A percentile compares a stretch with the other conserved stretches of the same genome.
phyloP scores from a whole-genome alignment of 2,113 vertebrate species.

The Elachura formosa region DNA sequence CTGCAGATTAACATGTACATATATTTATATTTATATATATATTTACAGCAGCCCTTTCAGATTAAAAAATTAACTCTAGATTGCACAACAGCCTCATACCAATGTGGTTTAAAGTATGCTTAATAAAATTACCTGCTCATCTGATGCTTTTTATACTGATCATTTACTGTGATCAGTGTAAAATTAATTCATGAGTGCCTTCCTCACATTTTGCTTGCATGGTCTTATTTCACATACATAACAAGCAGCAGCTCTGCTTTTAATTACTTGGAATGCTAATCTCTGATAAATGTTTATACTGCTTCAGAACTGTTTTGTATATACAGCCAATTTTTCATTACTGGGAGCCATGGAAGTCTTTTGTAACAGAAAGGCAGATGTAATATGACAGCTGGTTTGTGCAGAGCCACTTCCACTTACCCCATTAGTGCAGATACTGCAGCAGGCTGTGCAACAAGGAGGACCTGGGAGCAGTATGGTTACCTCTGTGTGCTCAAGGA shows the following conservation, averaged over 20 bases:
- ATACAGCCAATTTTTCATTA: background rate
- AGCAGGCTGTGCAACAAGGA: background rate
- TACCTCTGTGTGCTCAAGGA: rapidly evolving
- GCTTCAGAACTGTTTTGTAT: background rate
- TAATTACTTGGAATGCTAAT: constrained; percentile 11
- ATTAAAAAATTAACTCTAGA: background rate
- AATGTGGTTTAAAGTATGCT: background rate
- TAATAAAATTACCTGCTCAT: background rate
- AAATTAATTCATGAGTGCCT: background rate
- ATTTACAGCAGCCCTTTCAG: background rate
- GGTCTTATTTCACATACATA: background rate
- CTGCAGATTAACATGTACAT: background rate
- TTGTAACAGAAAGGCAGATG: background rate
- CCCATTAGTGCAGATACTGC: background rate
- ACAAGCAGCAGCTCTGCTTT: background rate
- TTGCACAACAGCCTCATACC: background rate
- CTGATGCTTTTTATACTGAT: background rate
- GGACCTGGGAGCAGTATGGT: background rate
- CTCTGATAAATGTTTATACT: background rate
- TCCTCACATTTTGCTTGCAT: background rate
- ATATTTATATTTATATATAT: background rate
- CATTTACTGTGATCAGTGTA: background rate
- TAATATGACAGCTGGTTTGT: background rate
- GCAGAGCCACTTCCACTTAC: background rate
- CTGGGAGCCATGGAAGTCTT: background rate